Conservation (phyloP, 2,797 vertebrate species). For the Leucoraja ocellata region DNA sequence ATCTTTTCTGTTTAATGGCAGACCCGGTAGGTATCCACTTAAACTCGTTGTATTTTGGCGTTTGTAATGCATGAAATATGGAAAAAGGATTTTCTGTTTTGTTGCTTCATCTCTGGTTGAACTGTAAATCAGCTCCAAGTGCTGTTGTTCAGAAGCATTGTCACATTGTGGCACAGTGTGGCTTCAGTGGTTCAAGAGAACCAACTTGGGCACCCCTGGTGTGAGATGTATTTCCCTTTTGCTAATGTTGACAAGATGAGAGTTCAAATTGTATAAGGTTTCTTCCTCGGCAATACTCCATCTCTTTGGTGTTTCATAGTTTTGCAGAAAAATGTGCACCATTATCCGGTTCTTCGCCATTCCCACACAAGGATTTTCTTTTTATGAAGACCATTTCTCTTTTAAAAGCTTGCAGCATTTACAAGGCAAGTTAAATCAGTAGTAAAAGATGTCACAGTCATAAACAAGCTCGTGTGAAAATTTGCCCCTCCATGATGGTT, state of each 20-base stretch:
- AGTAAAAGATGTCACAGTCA: conserved; percentile 13
- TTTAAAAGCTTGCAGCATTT: background rate
- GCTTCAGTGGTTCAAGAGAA: background rate
- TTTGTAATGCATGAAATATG: background rate
- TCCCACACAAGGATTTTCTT: background rate
- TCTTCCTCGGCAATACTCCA: background rate
- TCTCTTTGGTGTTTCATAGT: background rate
- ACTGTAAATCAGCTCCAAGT: background rate
- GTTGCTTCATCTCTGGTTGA: background rate
- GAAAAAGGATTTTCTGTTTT: background rate
- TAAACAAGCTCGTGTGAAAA: background rate
- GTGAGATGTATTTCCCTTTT: background rate
- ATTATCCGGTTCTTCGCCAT: background rate
- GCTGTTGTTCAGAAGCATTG: background rate
- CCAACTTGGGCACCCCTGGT: background rate
- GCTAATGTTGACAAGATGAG: background rate
- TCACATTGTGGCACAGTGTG: background rate
- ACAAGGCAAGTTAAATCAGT: background rate
- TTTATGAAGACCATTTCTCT: background rate
- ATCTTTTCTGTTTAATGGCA: background rate
- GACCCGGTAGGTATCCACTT: background rate
- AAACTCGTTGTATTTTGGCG: background rate
- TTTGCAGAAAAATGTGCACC: background rate
- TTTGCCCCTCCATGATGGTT: background rate
- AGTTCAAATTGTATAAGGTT: background rate